Conservation (phyloP, 2,797 vertebrate genomes). For the Octomys mimax region DNA sequence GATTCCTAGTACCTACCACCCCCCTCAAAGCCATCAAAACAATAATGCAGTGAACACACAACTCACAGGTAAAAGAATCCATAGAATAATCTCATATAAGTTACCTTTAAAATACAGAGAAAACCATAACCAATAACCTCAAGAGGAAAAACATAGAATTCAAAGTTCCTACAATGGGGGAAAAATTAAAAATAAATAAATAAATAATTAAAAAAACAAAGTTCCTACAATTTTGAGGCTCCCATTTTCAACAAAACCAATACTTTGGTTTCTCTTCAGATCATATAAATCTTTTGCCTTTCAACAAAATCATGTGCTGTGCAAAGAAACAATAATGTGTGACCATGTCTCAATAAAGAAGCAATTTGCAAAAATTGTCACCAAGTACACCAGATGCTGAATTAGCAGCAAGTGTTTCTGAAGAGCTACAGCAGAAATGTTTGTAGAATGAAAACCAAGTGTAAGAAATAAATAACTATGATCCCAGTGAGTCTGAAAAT, state of each 20-base stretch:
- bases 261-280: too few species aligned
- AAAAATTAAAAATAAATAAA: too few species aligned
- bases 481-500: background rate
- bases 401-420: background rate
- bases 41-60: background rate
- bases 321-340: background rate
- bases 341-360: background rate
- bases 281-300: background rate
- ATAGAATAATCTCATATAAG: background rate
- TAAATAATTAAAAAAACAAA: background rate
- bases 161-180: background rate
- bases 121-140: background rate
- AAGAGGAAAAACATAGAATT: background rate
- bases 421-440: background rate
- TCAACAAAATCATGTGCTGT: background rate
- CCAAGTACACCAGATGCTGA: background rate
- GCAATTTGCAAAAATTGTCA: constrained; percentile 10
- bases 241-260: background rate
- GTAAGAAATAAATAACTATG: background rate
- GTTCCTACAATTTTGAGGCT: background rate
- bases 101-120: background rate
- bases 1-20: too few species aligned
- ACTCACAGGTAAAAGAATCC: background rate
- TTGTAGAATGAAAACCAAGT: background rate
- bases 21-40: too few species aligned